These are phyloP conservation scores for Blastobasis lacticolella DNA, from an alignment of 2,888 invertebrate genomes.

Conservation along the genomic window DNA sequence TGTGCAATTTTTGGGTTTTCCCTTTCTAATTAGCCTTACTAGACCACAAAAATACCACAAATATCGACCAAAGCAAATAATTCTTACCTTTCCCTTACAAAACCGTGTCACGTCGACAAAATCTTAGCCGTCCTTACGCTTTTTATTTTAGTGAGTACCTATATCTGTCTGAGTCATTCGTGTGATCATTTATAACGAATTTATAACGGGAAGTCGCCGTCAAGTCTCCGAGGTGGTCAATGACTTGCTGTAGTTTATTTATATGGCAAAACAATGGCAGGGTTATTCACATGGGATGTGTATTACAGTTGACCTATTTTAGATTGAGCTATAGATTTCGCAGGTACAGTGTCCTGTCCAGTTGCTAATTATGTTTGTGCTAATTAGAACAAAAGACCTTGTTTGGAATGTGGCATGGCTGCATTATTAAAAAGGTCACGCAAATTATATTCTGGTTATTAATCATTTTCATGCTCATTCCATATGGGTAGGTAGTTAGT, in stretches of 20 bases:
- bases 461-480: no score
- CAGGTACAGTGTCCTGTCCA: neutral
- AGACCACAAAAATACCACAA: constrained; percentile 21
- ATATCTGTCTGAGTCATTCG: constrained; percentile 47
- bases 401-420: neutral
- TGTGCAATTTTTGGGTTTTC: constrained; percentile 21
- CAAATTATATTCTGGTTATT: neutral
- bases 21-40: constrained; percentile 23
- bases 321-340: neutral
- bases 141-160: neutral
- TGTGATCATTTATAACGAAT: constrained; percentile 40
- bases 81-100: constrained; percentile 1
- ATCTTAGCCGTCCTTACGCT: neutral
- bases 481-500: no score
- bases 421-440: constrained; percentile 1
- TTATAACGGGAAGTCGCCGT: constrained; percentile 62
- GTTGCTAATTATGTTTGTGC: neutral
- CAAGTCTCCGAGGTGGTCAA: constrained; percentile 50
- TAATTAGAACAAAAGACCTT: neutral
- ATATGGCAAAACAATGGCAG: constrained; percentile 37
- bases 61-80: constrained; percentile 17
- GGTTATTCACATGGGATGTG: constrained; percentile 17
- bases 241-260: constrained; percentile 41
- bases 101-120: constrained; percentile 26
- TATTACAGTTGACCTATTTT: constrained; percentile 2